phyloP scores from a whole-genome alignment of 2,113 vertebrate genomes.

The Epinephelus moara region DNA sequence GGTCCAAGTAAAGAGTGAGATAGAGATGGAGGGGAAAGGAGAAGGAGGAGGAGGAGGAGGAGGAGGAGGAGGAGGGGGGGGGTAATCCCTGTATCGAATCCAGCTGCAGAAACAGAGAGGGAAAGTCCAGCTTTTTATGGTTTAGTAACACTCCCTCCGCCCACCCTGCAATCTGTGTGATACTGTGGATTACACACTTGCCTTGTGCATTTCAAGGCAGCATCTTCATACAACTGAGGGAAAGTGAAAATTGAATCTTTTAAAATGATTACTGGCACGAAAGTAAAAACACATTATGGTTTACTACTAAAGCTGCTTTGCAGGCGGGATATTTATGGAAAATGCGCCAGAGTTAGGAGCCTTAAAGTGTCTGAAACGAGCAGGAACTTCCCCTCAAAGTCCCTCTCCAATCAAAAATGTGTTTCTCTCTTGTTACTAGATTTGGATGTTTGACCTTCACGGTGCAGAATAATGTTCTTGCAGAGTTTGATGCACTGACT shows the following conservation, averaged over 20 bases:
- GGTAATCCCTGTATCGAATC: constrained; percentile 79
- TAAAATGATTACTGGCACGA: constrained; percentile 60
- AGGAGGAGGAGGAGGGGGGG: neutral
- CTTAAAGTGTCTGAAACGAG: constrained; percentile 13
- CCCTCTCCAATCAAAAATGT: neutral
- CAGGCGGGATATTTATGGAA: constrained; percentile 33
- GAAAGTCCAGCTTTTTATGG: constrained; percentile 54
- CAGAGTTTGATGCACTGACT: no score
- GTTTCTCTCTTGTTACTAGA: no score
- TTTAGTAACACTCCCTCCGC: constrained; percentile 36
- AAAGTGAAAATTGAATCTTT: constrained; percentile 64
- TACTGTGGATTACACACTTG: constrained; percentile 67
- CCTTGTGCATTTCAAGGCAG: constrained; percentile 38
- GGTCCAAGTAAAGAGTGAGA: constrained; percentile 68
- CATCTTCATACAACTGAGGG: constrained; percentile 24
- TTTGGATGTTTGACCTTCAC: no score
- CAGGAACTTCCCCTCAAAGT: neutral
- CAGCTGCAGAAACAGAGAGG: constrained; percentile 54
- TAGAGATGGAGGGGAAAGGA: constrained; percentile 47
- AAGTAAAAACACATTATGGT: constrained; percentile 41
- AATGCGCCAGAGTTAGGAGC: neutral
- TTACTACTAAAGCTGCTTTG: constrained; percentile 57
- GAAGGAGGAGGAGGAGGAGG: neutral
- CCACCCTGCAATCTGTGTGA: constrained; percentile 46
- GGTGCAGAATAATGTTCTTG: no score